A percentile compares a stretch with the other conserved stretches of the same genome.
These are phyloP conservation scores for Capitella teleta DNA, from an alignment of 1,140 invertebrate genomes.

Conservation along the genomic window DNA sequence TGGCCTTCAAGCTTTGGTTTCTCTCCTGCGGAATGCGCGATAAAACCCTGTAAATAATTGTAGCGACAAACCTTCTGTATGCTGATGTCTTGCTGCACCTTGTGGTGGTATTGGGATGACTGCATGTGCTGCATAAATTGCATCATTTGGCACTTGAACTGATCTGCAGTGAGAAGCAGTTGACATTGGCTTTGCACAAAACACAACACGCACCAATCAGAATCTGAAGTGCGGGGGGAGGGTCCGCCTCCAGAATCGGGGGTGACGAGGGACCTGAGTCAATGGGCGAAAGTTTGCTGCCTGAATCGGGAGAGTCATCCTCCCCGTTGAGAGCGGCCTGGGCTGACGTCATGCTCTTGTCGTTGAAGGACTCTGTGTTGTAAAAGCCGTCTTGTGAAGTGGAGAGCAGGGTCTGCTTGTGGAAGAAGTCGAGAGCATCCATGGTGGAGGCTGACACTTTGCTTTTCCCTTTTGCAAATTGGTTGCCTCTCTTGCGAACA, in stretches of 20 bases:
- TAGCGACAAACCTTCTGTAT: conserved; percentile 54
- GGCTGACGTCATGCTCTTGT: not conserved
- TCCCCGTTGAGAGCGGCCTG: not conserved
- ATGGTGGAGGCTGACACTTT: conserved; percentile 58
- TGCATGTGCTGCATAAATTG: conserved; percentile 70
- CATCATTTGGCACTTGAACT: conserved; percentile 71
- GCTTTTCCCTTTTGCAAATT: no score
- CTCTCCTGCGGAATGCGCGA: conserved; percentile 50
- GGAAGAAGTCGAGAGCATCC: conserved; percentile 73
- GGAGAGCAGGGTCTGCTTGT: conserved; percentile 72
- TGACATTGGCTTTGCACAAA: not conserved
- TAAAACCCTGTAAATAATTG: not conserved
- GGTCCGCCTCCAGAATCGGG: no score
- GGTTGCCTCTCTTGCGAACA: no score
- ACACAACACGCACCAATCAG: not conserved
- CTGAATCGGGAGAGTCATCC: not conserved
- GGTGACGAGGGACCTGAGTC: not conserved
- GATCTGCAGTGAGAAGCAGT: conserved; percentile 40
- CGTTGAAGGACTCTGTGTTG: not conserved
- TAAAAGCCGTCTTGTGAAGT: conserved; percentile 49
- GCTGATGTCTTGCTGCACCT: conserved; percentile 65
- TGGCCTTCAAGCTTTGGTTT: conserved; percentile 64
- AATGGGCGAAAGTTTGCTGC: not conserved
- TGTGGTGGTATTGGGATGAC: conserved; percentile 57
- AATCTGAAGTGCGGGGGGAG: no score